Evolutionary conservation across 2,797 vertebrate species (phyloP).

Genomic region (Valencia hispanica): DNA sequence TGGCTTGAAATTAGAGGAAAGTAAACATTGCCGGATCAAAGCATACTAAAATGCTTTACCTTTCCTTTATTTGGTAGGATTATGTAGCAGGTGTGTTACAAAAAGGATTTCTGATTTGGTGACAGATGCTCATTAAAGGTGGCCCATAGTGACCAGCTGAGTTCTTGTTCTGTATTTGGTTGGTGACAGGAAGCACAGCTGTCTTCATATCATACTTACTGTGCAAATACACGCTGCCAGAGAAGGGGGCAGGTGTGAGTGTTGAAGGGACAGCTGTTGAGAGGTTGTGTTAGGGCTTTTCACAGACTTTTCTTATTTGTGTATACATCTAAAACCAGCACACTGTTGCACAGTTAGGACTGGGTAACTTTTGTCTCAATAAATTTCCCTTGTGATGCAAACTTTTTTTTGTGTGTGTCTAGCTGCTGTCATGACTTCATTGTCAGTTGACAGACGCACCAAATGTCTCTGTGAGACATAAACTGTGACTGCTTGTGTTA

Average conservation of each 20-base stretch:
- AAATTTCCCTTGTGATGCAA: background rate
- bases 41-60: background rate
- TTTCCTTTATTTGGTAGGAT: background rate
- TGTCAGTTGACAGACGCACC: constrained; percentile 27
- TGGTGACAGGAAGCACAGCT: constrained; percentile 5
- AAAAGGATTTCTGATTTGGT: background rate
- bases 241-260: constrained; percentile 52
- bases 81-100: background rate
- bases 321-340: background rate
- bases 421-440: constrained; percentile 30
- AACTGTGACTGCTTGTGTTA: constrained; percentile 36
- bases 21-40: background rate
- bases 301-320: constrained; percentile 38
- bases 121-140: background rate
- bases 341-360: background rate
- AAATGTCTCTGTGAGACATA: constrained; percentile 39
- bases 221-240: constrained; percentile 55
- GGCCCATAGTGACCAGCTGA: background rate
- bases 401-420: constrained; percentile 5
- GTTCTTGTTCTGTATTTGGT: constrained; percentile 3
- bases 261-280: constrained; percentile 15
- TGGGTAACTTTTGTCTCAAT: background rate
- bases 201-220: constrained; percentile 24
- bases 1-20: background rate
- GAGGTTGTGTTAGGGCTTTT: constrained; percentile 2